Conservation (phyloP, 2,113 vertebrate species). For the Hyperopisus bebe region DNA sequence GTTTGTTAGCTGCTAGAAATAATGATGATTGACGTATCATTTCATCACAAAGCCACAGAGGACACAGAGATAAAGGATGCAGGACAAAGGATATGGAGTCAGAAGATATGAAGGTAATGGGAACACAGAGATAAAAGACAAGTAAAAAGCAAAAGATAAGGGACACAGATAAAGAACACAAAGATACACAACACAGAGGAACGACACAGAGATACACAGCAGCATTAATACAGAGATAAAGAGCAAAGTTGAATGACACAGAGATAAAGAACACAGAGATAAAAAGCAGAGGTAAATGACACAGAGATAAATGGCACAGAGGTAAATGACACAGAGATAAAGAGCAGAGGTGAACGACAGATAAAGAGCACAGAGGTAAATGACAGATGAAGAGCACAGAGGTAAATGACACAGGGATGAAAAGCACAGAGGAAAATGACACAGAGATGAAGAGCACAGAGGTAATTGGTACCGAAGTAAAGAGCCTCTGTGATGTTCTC, state of each 20-base stretch:
- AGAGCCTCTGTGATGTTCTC: background rate
- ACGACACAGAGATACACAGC: background rate
- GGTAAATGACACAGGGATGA: background rate
- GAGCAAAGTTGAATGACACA: background rate
- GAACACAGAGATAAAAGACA: background rate
- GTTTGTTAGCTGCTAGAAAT: background rate
- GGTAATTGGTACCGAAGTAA: background rate
- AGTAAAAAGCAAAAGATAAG: background rate
- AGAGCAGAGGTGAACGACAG: background rate
- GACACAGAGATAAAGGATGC: background rate
- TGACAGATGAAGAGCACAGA: background rate
- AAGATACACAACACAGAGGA: background rate
- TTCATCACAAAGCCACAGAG: background rate
- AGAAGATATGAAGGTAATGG: background rate
- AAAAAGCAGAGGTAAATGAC: background rate
- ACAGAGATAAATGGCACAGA: background rate
- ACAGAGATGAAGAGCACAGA: background rate
- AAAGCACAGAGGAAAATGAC: background rate
- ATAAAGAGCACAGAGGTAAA: background rate
- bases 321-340: background rate
- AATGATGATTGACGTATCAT: background rate
- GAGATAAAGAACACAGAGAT: background rate
- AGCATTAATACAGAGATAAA: background rate
- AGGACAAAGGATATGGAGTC: background rate
- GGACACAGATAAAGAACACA: background rate